Percentiles rank a stretch among this genome's conserved stretches.
phyloP scores from a whole-genome alignment of 2,797 vertebrate genomes.

The Spinus pinus region DNA sequence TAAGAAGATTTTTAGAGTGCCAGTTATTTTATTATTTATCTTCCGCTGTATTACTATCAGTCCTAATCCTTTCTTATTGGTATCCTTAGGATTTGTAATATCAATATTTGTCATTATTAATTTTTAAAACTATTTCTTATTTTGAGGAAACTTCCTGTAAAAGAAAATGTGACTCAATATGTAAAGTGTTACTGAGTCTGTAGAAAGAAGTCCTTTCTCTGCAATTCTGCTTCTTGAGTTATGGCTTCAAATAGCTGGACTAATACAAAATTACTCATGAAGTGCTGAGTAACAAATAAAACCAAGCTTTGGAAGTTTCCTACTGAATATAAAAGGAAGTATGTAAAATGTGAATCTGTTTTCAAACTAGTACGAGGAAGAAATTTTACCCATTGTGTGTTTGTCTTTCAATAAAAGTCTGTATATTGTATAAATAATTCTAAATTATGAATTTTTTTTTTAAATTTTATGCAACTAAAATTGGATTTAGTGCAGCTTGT shows the following conservation, averaged over 20 bases:
- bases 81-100: background rate
- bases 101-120: background rate
- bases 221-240: background rate
- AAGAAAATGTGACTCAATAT: background rate
- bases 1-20: background rate
- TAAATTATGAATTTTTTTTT: slow-evolving; percentile 26
- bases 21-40: background rate
- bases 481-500: slow-evolving; percentile 31
- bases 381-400: background rate
- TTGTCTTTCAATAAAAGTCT: background rate
- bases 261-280: slow-evolving; percentile 7
- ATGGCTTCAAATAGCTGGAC: background rate
- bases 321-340: background rate
- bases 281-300: slow-evolving; percentile 31
- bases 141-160: background rate
- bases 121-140: background rate
- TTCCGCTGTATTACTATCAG: background rate
- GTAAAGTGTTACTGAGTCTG: background rate
- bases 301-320: background rate
- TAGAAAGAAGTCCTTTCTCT: background rate
- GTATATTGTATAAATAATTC: slow-evolving; percentile 13
- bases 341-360: slow-evolving; percentile 42
- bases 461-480: slow-evolving; percentile 21
- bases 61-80: background rate
- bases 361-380: slow-evolving; percentile 12